Percentiles rank a stretch among this genome's conserved stretches.
phyloP scores from a whole-genome alignment of 2,113 vertebrate genomes.

The Neotragus moschatus region DNA sequence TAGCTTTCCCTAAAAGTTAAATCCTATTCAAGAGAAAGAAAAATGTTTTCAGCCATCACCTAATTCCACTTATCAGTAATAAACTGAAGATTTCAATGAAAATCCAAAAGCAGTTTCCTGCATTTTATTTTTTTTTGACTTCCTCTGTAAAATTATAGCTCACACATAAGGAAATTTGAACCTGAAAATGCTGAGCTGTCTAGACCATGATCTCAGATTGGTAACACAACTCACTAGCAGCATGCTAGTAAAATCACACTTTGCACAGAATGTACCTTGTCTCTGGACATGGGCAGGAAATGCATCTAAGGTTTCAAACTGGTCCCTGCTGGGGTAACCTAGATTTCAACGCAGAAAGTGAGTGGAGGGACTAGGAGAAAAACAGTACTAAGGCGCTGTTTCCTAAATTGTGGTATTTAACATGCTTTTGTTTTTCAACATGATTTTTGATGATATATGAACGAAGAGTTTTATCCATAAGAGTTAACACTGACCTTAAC shows the following conservation, averaged over 20 bases:
- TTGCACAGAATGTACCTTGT: slow-evolving; percentile 57
- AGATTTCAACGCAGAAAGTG: slow-evolving; percentile 40
- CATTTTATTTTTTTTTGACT: neutral
- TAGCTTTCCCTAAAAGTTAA: slow-evolving; percentile 28
- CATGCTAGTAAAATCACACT: slow-evolving; percentile 16
- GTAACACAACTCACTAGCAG: slow-evolving; percentile 20
- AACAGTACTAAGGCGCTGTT: neutral
- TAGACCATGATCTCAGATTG: slow-evolving; percentile 6
- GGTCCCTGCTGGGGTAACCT: neutral
- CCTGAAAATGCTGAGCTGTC: slow-evolving; percentile 41
- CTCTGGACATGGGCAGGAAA: slow-evolving; percentile 21
- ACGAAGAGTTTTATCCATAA: neutral
- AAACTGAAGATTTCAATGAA: slow-evolving; percentile 9
- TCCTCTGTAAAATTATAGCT: slow-evolving; percentile 21
- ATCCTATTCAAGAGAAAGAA: slow-evolving; percentile 29
- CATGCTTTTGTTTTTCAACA: neutral
- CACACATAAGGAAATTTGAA: slow-evolving; percentile 47
- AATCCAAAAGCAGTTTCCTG: neutral
- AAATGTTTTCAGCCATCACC: neutral
- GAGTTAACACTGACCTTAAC: neutral
- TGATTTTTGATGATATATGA: neutral
- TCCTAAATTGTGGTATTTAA: neutral
- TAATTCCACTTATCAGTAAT: slow-evolving; percentile 23
- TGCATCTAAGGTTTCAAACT: slow-evolving; percentile 52
- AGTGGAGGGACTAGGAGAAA: neutral